phyloP scores from a whole-genome alignment of 2,888 invertebrate genomes.

The Hypolimnas misippus region DNA sequence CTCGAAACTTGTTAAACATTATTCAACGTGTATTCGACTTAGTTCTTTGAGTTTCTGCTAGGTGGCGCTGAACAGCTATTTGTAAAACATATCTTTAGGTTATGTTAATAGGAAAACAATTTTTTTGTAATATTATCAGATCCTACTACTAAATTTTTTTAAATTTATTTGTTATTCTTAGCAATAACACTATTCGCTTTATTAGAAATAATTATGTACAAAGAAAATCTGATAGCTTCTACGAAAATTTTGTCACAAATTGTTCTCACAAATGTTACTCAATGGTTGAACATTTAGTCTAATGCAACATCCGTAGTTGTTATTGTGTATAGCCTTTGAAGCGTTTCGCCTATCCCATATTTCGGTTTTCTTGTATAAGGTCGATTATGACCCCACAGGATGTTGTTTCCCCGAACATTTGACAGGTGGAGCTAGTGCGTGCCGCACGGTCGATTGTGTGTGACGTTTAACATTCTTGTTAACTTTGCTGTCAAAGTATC shows the following conservation, averaged over 20 bases:
- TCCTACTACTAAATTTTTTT: no score
- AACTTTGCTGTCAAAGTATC: slow-evolving; percentile 64
- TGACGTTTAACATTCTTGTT: slow-evolving; percentile 70
- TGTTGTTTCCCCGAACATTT: slow-evolving; percentile 57
- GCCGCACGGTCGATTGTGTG: slow-evolving; percentile 59
- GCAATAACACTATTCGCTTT: no score
- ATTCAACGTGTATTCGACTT: not conserved
- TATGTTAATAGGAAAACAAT: not conserved
- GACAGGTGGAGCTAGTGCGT: slow-evolving; percentile 78
- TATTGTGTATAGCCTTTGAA: slow-evolving; percentile 68
- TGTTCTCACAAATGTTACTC: slow-evolving; percentile 54
- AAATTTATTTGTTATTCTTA: no score
- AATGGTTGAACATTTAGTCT: slow-evolving; percentile 53
- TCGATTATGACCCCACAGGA: slow-evolving; percentile 61
- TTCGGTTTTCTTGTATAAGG: slow-evolving; percentile 66
- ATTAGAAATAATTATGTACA: no score
- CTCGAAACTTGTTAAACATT: slow-evolving; percentile 22
- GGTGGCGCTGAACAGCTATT: slow-evolving; percentile 54
- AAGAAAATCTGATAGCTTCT: not conserved
- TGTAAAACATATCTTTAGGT: not conserved
- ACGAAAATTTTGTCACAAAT: not conserved
- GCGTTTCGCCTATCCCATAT: slow-evolving; percentile 72
- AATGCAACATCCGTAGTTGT: slow-evolving; percentile 63
- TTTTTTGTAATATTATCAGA: no score
- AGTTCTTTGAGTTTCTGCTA: slow-evolving; percentile 41